Percentiles rank a stretch among this genome's conserved stretches.
These are phyloP conservation scores for Melieria crassipennis DNA, from an alignment of 2,888 invertebrate genomes.

Conservation along the genomic window DNA sequence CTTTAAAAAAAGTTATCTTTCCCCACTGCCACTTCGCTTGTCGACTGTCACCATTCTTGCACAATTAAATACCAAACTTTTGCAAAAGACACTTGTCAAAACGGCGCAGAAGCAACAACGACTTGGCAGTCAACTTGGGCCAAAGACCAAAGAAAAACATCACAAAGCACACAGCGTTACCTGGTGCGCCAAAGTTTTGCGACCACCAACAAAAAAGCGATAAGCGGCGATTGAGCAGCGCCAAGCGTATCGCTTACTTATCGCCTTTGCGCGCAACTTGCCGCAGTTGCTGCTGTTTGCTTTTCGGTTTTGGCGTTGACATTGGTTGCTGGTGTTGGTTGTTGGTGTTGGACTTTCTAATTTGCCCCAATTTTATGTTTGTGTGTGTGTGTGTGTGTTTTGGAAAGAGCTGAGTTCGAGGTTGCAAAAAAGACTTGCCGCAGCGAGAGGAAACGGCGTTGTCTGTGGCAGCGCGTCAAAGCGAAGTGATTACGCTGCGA, in stretches of 20 bases:
- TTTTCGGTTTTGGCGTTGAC: background rate
- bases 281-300: background rate
- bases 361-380: constrained; percentile 9
- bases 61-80: no score
- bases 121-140: background rate
- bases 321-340: background rate
- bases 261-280: background rate
- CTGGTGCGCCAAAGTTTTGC: background rate
- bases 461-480: no score
- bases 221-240: constrained; percentile 1
- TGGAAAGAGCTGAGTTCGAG: no score
- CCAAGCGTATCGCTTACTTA: constrained; percentile 39
- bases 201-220: background rate
- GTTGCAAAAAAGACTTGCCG: no score
- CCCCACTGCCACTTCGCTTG: no score
- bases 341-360: constrained; percentile 38
- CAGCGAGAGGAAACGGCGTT: no score
- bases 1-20: no score
- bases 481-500: constrained; percentile 38
- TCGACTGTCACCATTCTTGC: no score
- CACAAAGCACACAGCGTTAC: background rate
- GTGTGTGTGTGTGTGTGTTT: no score
- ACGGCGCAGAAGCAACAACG: no score
- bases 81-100: no score
- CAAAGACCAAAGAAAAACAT: background rate